Evolutionary conservation across 1,140 invertebrate species (phyloP).

Genomic region (Drosophila pseudoananassae): DNA sequence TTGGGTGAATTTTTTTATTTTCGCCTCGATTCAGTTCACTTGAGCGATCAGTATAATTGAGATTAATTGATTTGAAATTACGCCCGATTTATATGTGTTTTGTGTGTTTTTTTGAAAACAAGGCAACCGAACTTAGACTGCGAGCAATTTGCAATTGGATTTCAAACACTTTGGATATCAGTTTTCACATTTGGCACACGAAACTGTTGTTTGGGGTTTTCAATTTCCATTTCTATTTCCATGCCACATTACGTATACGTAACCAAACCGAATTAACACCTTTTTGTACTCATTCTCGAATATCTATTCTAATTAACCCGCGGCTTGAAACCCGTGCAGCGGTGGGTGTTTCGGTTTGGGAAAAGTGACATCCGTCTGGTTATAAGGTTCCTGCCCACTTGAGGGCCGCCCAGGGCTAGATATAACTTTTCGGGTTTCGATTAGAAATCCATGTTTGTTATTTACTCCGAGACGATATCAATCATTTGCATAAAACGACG

Average conservation of each 20-base stretch:
- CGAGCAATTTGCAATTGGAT: conserved; percentile 19
- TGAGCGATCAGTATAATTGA: conserved; percentile 56
- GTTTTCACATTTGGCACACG: conserved; percentile 39
- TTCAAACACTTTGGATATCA: conserved; percentile 45
- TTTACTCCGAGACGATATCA: conserved; percentile 35
- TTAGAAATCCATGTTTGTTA: conserved; percentile 34
- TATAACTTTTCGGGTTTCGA: conserved; percentile 6
- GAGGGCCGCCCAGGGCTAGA: conserved; percentile 39
- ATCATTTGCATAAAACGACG: conserved; percentile 51
- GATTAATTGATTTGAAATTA: conserved; percentile 57
- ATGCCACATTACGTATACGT: conserved; percentile 61
- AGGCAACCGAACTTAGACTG: neutral
- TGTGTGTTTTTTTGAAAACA: neutral
- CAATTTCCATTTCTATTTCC: conserved; percentile 44
- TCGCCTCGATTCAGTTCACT: conserved; percentile 38
- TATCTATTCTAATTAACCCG: conserved; percentile 16
- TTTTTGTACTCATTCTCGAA: conserved; percentile 25
- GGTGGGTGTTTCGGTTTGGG: conserved; percentile 31
- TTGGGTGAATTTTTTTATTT: conserved; percentile 3
- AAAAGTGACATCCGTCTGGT: conserved; percentile 43
- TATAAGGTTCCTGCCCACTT: conserved; percentile 8
- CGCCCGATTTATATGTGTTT: conserved; percentile 4
- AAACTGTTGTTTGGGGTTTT: conserved; percentile 10
- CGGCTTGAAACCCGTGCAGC: conserved; percentile 1
- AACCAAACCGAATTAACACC: conserved; percentile 54